Conservation (phyloP, 2,888 invertebrate genomes). For the Agrochola litura region DNA sequence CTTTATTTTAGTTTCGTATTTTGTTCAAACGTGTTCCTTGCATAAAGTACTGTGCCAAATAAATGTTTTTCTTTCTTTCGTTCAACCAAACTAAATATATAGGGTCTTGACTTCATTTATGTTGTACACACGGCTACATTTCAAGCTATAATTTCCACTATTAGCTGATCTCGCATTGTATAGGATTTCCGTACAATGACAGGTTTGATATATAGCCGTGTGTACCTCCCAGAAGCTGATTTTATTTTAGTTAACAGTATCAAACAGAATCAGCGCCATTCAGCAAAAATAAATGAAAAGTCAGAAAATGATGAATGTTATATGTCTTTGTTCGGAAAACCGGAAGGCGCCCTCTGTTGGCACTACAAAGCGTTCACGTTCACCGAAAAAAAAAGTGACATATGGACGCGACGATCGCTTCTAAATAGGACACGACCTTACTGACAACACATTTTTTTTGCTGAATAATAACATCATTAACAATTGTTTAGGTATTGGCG, state of each 20-base stretch:
- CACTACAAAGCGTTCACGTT: too few species aligned
- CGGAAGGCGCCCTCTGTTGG: too few species aligned
- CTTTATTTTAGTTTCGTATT: neutral
- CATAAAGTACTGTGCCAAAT: neutral
- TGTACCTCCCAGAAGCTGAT: neutral
- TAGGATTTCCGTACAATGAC: too few species aligned
- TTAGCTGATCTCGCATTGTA: too few species aligned
- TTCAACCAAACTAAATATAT: neutral
- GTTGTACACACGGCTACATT: neutral
- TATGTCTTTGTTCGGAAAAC: too few species aligned
- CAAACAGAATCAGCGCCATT: neutral
- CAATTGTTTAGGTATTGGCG: conserved; percentile 6
- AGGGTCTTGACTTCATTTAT: neutral
- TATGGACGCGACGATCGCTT: too few species aligned
- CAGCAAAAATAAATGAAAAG: neutral
- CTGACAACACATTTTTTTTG: neutral
- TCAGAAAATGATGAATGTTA: neutral
- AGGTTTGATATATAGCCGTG: too few species aligned
- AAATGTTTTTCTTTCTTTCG: neutral
- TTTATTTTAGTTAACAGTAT: neutral
- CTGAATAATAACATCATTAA: neutral
- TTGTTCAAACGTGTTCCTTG: neutral
- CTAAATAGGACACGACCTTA: too few species aligned
- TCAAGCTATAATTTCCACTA: too few species aligned
- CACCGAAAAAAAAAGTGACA: too few species aligned